Evolutionary conservation across 2,113 vertebrate species (phyloP).

Genomic region (western clawed frog (Xenopus tropicalis)): UCB_Xtro_10.0 CM004449.2:43641501-43642000

Average conservation of each 20-base stretch:
- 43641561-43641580: constrained; percentile 27
- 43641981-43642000: no score
- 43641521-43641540: constrained; percentile 26
- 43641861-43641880: no score
- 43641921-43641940: no score
- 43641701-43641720: not conserved
- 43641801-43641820: not conserved
- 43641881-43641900: no score
- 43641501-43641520: constrained; percentile 38
- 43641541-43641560: constrained; percentile 41
- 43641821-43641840: not conserved
- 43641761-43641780: not conserved
- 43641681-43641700: not conserved
- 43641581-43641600: constrained; percentile 20
- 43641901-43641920: no score
- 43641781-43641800: not conserved
- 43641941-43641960: no score
- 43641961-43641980: no score
- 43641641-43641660: not conserved
- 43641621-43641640: constrained; percentile 2
- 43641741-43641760: not conserved
- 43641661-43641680: not conserved
- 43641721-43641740: not conserved
- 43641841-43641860: no score
- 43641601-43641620: constrained; percentile 17